Conservation (phyloP, 2,888 invertebrate species). For the Busseola fusca region DNA sequence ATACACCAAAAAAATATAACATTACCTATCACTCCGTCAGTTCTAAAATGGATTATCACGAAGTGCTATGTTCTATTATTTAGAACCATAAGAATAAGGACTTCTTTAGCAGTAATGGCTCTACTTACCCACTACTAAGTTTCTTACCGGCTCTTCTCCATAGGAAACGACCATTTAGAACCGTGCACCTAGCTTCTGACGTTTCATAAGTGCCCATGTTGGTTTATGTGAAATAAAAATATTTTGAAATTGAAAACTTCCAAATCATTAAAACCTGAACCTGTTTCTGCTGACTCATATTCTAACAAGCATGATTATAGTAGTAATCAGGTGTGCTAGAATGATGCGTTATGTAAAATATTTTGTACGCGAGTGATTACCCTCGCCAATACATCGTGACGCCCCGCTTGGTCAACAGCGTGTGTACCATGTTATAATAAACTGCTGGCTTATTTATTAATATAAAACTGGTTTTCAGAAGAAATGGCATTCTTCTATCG, state of each 20-base stretch:
- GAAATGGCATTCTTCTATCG: background rate
- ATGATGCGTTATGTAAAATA: conserved; percentile 49
- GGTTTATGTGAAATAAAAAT: too few relatives aligned
- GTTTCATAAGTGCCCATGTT: too few relatives aligned
- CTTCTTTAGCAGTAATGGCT: background rate
- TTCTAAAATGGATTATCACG: background rate
- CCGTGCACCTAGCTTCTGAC: too few relatives aligned
- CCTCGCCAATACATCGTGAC: conserved; percentile 66
- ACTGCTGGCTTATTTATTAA: conserved; percentile 26
- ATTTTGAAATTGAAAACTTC: too few relatives aligned
- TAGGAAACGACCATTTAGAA: too few relatives aligned
- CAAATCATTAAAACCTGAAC: background rate
- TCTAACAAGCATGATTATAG: background rate
- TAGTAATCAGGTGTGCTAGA: conserved; percentile 42
- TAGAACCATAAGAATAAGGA: background rate
- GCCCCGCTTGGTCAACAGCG: conserved; percentile 55
- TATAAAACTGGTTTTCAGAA: conserved; percentile 5
- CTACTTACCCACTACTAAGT: background rate
- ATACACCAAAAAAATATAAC: background rate
- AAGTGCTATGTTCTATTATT: background rate
- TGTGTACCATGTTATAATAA: conserved; percentile 36
- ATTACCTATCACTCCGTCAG: too few relatives aligned
- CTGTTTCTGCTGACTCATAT: background rate
- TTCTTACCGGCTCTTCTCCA: too few relatives aligned
- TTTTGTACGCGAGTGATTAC: conserved; percentile 61